Evolutionary conservation across 2,888 invertebrate species (phyloP).

Genomic region (Heteromurus nitidus): DNA sequence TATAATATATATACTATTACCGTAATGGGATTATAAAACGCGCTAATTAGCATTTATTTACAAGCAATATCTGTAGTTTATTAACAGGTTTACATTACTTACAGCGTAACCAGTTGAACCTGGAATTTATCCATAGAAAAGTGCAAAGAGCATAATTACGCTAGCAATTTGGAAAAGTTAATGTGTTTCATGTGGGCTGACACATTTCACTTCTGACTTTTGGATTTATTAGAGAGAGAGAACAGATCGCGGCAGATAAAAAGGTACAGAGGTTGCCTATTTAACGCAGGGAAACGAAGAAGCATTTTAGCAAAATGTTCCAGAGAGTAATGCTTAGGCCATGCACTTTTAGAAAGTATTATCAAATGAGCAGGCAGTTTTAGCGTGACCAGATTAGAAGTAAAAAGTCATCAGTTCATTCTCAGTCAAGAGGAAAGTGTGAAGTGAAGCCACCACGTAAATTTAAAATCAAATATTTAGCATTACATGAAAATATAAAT

Average conservation of each 20-base stretch:
- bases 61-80: background rate
- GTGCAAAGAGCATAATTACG: constrained; percentile 7
- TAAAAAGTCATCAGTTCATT: background rate
- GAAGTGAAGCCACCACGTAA: background rate
- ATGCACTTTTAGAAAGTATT: background rate
- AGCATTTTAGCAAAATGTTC: background rate
- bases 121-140: background rate
- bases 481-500: background rate
- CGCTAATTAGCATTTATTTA: background rate
- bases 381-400: background rate
- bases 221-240: background rate
- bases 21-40: background rate
- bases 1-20: background rate
- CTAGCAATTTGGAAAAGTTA: background rate
- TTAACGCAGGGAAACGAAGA: background rate
- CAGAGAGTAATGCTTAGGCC: background rate
- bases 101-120: background rate
- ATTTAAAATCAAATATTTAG: background rate
- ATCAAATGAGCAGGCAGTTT: background rate
- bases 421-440: background rate
- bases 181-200: background rate
- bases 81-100: background rate
- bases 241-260: background rate
- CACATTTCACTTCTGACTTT: background rate
- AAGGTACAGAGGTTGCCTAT: background rate